phyloP scores from a whole-genome alignment of 1,140 invertebrate species.

The Drosophila kanapiae region DNA sequence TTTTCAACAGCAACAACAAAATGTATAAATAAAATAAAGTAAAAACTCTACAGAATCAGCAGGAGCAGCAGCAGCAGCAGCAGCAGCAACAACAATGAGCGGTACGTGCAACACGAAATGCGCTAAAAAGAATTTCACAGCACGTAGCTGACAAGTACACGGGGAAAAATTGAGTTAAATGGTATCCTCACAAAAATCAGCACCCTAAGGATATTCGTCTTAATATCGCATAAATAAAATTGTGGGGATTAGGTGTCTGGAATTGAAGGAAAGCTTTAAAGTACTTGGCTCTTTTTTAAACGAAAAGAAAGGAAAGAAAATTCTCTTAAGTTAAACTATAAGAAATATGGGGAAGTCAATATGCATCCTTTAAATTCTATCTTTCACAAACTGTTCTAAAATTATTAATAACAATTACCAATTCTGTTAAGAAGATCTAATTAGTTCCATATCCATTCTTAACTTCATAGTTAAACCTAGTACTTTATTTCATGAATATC shows the following conservation, averaged over 20 bases:
- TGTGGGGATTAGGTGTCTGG: neutral
- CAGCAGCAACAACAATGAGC: constrained; percentile 42
- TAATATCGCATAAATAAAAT: neutral
- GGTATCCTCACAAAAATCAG: neutral
- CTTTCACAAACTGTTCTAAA: neutral
- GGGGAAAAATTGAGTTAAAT: neutral
- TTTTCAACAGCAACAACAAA: constrained; percentile 47
- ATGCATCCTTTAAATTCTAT: no score
- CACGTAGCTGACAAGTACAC: constrained; percentile 56
- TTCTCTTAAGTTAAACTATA: no score
- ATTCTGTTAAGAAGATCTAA: neutral
- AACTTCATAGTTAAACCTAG: rapidly evolving
- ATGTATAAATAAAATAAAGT: constrained; percentile 34
- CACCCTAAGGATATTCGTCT: no score
- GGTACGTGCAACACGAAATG: constrained; percentile 71
- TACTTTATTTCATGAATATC: rapidly evolving
- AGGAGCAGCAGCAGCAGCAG: constrained; percentile 36
- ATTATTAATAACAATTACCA: constrained; percentile 1
- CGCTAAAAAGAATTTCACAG: constrained; percentile 75
- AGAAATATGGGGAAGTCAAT: no score
- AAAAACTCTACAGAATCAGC: constrained; percentile 54
- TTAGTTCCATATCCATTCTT: neutral
- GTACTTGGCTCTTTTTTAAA: neutral
- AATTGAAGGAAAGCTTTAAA: neutral
- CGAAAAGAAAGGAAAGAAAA: neutral